Base-by-base conservation (phyloP, 2,888 invertebrate species). In the Linnaemya vulpina region DNA sequence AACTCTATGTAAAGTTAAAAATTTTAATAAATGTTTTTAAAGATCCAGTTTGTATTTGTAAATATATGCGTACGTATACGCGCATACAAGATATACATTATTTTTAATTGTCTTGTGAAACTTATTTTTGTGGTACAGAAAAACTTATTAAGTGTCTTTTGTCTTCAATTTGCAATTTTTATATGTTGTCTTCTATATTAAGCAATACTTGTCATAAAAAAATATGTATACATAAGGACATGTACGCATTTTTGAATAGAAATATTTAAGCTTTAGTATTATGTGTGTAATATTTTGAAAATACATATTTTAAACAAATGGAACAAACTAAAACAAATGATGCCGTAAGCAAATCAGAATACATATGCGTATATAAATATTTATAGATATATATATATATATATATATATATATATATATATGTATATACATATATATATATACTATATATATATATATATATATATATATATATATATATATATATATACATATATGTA, bases 291-390 rank as follows among this genome's bases (percentile, higher is more conserved):
- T 15, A 38, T 51, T 46, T 51, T 13, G n/a, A 25, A 22, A 53
- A 67, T 15, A 67, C 30, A 49, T 77, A 20, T 73, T 71, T 11
- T 51, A 63, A 68, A 65, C 43, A 65, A 53, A 63, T 8, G 25
- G 58, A 68, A 70, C 25, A 22, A 20, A 65, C 60, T 15, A 51
- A 83, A 76, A 40, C 20, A 43, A 79, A 73, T n/a, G 65, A 71
- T 58, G 77, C 81, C 81, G 77, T 84, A 84, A 85, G 81, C 17
- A 40, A 78, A 53, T 17, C 51, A 84, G n/a, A n/a, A n/a, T n/a
- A n/a, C n/a, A n/a, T n/a, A n/a, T n/a, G n/a, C n/a, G n/a, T n/a
- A n/a, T n/a, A n/a, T n/a, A n/a, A n/a, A n/a, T n/a, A n/a, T n/a
- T n/a, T n/a, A n/a, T n/a, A n/a, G n/a, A n/a, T n/a, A n/a, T n/a